Evolutionary conservation across 2,113 vertebrate species (phyloP).

Genomic region (Zosterops borbonicus): DNA sequence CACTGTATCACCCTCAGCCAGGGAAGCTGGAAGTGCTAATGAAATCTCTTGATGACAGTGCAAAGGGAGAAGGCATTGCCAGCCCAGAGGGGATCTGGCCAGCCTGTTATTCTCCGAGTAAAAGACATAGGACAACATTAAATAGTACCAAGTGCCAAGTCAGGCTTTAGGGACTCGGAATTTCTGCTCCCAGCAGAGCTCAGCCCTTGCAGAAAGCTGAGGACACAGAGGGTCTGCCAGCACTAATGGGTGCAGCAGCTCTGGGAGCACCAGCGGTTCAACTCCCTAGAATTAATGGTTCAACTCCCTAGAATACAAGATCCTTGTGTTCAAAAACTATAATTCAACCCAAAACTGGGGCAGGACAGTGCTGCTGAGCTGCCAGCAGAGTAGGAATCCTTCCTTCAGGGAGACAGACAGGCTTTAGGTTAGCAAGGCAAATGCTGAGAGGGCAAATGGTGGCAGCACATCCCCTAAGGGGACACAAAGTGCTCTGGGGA

Average conservation of each 20-base stretch:
- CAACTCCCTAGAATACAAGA: not conserved
- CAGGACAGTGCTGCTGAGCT: not conserved
- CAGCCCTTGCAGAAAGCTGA: not conserved
- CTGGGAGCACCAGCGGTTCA: rapidly evolving
- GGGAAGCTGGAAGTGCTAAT: constrained; percentile 18
- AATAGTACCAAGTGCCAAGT: not conserved
- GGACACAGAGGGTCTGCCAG: not conserved
- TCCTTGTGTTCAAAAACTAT: not conserved
- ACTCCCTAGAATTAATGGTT: not conserved
- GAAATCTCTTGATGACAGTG: constrained; percentile 45
- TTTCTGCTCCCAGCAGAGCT: constrained; percentile 4
- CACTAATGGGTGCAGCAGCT: not conserved
- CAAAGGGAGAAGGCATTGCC: not conserved
- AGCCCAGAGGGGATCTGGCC: constrained; percentile 7
- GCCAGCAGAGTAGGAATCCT: not conserved
- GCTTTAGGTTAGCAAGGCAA: not conserved
- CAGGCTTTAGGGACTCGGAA: not conserved
- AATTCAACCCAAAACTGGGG: not conserved
- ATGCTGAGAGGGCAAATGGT: not conserved
- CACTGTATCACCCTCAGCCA: not conserved
- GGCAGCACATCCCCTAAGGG: not conserved
- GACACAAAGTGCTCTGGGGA: not conserved
- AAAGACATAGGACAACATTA: not conserved
- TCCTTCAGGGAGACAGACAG: not conserved
- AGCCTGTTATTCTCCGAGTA: not conserved